These are phyloP conservation scores for Agrochola macilenta DNA, from an alignment of 2,888 invertebrate genomes.

Conservation along the genomic window DNA sequence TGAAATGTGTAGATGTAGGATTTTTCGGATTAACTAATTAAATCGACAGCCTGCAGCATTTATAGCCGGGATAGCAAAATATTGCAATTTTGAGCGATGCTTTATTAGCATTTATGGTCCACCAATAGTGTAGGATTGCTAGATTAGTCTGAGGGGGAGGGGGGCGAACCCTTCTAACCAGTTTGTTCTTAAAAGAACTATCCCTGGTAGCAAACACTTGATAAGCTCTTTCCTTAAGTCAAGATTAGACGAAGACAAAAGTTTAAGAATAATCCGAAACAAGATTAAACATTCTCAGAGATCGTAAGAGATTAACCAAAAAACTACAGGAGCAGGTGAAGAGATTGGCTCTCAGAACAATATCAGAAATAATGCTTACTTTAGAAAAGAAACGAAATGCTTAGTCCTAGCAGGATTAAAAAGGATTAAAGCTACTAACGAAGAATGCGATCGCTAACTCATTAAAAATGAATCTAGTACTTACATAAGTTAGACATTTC, in stretches of 20 bases:
- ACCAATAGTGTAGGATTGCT: neutral
- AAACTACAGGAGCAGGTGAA: neutral
- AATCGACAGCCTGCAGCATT: neutral
- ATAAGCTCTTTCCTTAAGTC: neutral
- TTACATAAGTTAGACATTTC: neutral
- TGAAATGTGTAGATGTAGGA: slow-evolving; percentile 2
- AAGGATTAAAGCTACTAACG: neutral
- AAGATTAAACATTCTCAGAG: slow-evolving; percentile 14
- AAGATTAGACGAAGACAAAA: slow-evolving; percentile 11
- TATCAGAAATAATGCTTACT: neutral
- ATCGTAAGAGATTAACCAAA: slow-evolving; percentile 16
- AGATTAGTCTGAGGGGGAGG: neutral
- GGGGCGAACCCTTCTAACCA: no score
- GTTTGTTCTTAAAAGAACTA: neutral
- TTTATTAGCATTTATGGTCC: neutral
- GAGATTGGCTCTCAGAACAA: slow-evolving; percentile 6
- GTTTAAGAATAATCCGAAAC: neutral
- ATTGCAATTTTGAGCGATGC: neutral
- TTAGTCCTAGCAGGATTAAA: neutral
- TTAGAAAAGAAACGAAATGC: neutral
- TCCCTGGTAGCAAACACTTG: neutral
- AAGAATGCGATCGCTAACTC: neutral
- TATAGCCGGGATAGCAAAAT: neutral
- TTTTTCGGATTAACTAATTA: slow-evolving; percentile 28
- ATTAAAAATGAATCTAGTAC: slow-evolving; percentile 3